phyloP scores from a whole-genome alignment of 2,797 vertebrate genomes.

The Coranthus polyacanthus region DNA sequence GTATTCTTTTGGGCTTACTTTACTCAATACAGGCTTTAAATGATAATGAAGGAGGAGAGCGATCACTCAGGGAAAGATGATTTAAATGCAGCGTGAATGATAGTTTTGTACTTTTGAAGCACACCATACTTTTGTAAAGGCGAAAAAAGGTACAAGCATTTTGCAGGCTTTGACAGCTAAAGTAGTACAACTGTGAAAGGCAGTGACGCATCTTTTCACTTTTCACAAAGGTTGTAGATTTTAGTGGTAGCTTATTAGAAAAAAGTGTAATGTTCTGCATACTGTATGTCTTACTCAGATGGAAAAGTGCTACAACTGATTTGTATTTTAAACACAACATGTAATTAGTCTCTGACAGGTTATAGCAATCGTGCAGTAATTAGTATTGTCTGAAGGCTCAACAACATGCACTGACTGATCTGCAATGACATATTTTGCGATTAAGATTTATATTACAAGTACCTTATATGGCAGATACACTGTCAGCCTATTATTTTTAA shows the following conservation, averaged over 20 bases:
- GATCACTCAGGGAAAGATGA: slow-evolving; percentile 11
- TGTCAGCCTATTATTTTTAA: slow-evolving; percentile 4
- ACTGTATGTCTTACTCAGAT: not conserved
- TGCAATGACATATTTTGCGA: not conserved
- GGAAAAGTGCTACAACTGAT: slow-evolving; percentile 10
- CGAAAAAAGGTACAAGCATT: slow-evolving; percentile 3
- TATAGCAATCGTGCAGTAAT: not conserved
- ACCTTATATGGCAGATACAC: slow-evolving; percentile 2
- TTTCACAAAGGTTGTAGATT: slow-evolving; percentile 1
- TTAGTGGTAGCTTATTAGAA: slow-evolving; percentile 2
- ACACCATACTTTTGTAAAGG: not conserved
- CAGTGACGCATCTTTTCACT: not conserved
- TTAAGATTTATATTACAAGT: slow-evolving; percentile 1
- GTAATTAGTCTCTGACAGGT: slow-evolving; percentile 12
- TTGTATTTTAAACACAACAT: slow-evolving; percentile 5
- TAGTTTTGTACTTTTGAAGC: not conserved
- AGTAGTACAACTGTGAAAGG: slow-evolving; percentile 15
- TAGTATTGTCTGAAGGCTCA: slow-evolving; percentile 7
- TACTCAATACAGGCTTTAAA: no score
- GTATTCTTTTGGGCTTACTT: no score
- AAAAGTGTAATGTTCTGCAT: not conserved
- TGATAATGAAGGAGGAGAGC: slow-evolving; percentile 19
- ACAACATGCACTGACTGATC: not conserved
- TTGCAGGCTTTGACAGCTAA: slow-evolving; percentile 3
- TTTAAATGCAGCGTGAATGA: not conserved